These are phyloP conservation scores for Decapterus maruadsi DNA, from an alignment of 2,797 vertebrate species.

Conservation along the genomic window DNA sequence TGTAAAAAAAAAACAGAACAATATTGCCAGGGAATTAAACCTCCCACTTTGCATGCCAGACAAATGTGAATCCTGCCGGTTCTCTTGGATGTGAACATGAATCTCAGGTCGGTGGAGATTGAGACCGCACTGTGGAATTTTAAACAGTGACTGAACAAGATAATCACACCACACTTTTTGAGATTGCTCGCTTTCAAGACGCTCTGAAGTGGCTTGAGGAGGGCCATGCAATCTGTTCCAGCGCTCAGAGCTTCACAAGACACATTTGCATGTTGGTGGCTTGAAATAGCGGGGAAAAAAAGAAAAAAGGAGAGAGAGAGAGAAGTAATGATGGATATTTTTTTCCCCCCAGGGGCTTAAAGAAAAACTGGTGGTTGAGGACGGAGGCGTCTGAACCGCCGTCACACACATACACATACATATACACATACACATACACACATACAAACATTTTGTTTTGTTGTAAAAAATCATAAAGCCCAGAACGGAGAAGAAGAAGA, in stretches of 20 bases:
- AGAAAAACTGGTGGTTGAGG: not conserved
- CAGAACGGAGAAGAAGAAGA: no score
- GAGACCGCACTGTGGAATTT: constrained; percentile 44
- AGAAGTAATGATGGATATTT: not conserved
- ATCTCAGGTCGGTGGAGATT: constrained; percentile 25
- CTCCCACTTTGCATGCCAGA: constrained; percentile 27
- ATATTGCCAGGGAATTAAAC: constrained; percentile 20
- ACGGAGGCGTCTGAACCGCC: not conserved
- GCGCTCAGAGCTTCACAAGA: constrained; percentile 15
- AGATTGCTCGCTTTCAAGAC: constrained; percentile 28
- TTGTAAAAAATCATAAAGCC: no score
- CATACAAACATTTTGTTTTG: no score
- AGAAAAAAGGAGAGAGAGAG: constrained; percentile 16
- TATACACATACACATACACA: no score
- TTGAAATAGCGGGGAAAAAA: constrained; percentile 25
- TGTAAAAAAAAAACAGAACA: constrained; percentile 6
- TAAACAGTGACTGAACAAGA: constrained; percentile 43
- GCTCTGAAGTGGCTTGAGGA: constrained; percentile 8
- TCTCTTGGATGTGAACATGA: constrained; percentile 17
- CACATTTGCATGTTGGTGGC: constrained; percentile 31
- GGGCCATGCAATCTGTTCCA: constrained; percentile 26
- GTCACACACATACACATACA: not conserved
- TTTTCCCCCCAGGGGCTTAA: not conserved
- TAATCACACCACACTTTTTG: constrained; percentile 41
- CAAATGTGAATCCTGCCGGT: constrained; percentile 25